Percentiles rank a stretch among this genome's conserved stretches.
Conservation (phyloP, 2,888 invertebrate genomes). For the Aradus depressus region DNA sequence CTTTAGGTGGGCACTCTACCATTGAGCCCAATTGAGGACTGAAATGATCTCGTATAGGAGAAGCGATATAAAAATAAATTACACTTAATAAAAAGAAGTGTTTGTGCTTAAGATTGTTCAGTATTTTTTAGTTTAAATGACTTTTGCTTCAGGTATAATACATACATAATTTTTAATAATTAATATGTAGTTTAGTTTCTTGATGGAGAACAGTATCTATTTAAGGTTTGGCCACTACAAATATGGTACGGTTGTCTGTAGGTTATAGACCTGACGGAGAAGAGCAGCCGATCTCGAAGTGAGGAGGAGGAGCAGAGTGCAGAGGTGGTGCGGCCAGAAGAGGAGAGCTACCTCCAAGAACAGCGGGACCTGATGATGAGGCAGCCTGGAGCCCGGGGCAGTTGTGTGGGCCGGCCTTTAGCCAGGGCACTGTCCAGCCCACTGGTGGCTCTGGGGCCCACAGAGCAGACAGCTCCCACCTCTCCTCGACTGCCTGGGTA, state of each 20-base stretch:
- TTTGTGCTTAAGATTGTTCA: too few species aligned
- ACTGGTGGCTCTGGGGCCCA: slow-evolving; percentile 54
- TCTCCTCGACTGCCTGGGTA: slow-evolving; percentile 25
- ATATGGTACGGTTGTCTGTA: slow-evolving; percentile 34
- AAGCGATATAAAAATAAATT: too few species aligned
- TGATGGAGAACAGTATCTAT: too few species aligned
- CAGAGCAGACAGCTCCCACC: slow-evolving; percentile 22
- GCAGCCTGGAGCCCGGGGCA: slow-evolving; percentile 38
- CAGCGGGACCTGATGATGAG: slow-evolving; percentile 52
- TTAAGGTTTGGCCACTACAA: not conserved
- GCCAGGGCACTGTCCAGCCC: slow-evolving; percentile 79
- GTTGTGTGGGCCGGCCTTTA: slow-evolving; percentile 48
- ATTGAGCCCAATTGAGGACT: too few species aligned
- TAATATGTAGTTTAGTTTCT: too few species aligned
- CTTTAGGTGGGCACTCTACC: too few species aligned
- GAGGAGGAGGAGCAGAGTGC: slow-evolving; percentile 36
- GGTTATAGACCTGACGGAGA: slow-evolving; percentile 70
- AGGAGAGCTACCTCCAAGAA: slow-evolving; percentile 51
- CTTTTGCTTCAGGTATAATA: too few species aligned
- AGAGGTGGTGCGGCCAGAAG: slow-evolving; percentile 46
- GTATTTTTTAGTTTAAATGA: too few species aligned
- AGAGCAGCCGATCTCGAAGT: slow-evolving; percentile 31
- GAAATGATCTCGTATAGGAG: too few species aligned
- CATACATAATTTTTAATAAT: too few species aligned
- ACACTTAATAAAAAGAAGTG: too few species aligned